Conservation (phyloP, 2,797 vertebrate species). For the Chanos chanos region DNA sequence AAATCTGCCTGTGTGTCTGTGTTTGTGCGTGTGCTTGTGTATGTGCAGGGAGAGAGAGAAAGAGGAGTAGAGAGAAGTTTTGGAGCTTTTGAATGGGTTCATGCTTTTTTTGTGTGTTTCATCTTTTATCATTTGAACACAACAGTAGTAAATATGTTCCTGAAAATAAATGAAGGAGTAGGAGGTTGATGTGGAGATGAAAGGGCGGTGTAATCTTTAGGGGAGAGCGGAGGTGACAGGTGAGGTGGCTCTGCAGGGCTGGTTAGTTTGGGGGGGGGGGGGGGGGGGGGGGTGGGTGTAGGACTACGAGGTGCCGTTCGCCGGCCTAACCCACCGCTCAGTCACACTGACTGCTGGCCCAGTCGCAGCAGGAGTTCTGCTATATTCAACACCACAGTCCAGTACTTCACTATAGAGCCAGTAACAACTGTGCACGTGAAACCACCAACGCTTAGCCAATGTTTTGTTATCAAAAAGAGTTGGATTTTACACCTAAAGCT, state of each 20-base stretch:
- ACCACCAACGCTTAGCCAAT: neutral
- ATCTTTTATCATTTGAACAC: neutral
- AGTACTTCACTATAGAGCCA: constrained; percentile 64
- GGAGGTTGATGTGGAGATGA: constrained; percentile 68
- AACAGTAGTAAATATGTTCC: neutral
- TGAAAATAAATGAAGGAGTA: constrained; percentile 8
- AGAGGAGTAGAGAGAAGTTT: neutral
- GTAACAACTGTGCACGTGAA: constrained; percentile 9
- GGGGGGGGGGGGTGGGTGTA: constrained; percentile 65
- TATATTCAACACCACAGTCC: constrained; percentile 65
- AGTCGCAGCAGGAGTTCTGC: constrained; percentile 64
- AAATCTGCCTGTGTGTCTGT: too few species aligned
- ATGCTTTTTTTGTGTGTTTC: too few species aligned
- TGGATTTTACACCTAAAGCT: too few species aligned
- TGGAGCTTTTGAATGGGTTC: too few species aligned
- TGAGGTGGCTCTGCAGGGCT: constrained; percentile 67
- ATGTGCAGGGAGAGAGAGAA: neutral
- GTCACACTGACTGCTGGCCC: constrained; percentile 73
- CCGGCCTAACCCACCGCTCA: constrained; percentile 44
- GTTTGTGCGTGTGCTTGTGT: neutral
- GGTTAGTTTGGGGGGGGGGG: constrained; percentile 50
- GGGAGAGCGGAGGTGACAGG: constrained; percentile 63
- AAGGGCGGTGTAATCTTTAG: constrained; percentile 67
- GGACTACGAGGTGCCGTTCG: constrained; percentile 49
- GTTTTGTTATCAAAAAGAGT: too few species aligned